Evolutionary conservation across 2,113 vertebrate genomes (phyloP), one percentile per base, ranked within the genome.

Genomic region (Zosterops pallidus): DNA sequence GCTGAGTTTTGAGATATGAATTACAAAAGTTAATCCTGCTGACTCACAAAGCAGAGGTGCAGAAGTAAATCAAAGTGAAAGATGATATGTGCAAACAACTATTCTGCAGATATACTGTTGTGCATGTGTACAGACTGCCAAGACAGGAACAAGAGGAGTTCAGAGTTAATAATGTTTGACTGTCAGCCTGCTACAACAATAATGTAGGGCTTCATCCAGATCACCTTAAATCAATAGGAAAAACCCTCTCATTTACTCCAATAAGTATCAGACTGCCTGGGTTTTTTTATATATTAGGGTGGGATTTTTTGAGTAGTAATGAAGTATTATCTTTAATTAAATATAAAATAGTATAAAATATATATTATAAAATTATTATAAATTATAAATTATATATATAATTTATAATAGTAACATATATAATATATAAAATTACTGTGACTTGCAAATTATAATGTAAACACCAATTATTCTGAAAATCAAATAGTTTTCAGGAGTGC

Each of bases 1-100:
- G 39, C 47, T 63, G 26, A 76, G 9, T 41, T 95, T 65, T 68
- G 56, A 71, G 50, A 57, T 82, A 44, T 70, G 31, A 87, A 75
- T 53, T 56, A 53, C 47, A 35, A 24, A 83, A 82, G 50, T 52
- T 37, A 70, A 89, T 64, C 57, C 71, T 70, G 57, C 50, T 81
- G 72, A 80, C 69, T 95, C 71, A 64, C 53, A 86, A 91, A 83
- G 72, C 63, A 86, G 70, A 92, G 81, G 42, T 29, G 55, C 91
- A 93, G 82, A 93, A 92, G 31, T 47, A 83, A 96, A 94, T 87
- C 26, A 46, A 39, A 82, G 62, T 67, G 76, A 93, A 92, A 74
- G 85, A 35, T 29, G 39, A 70, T 76, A 70, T 0, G 5, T 76
- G 52, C 67, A 55, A 79, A 29, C 56, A 75, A 52, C 23, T 41